Base-by-base conservation (phyloP, 2,888 invertebrate genomes). In the Hermaeophaga mercurialis region DNA sequence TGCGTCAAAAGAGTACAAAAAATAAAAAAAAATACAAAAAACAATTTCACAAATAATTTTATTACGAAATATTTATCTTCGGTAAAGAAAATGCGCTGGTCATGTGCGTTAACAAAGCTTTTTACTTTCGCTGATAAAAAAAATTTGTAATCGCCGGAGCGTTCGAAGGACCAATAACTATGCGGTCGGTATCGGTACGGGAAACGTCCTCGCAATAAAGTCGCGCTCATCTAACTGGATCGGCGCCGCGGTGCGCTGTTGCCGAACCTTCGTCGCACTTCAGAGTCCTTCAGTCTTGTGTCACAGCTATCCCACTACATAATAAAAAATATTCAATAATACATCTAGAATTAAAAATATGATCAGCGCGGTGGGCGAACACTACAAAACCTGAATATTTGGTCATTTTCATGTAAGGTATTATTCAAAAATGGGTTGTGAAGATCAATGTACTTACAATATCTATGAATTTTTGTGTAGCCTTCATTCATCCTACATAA, bases 141-240 rank as follows among this genome's bases (percentile, higher is more conserved):
- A 54, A 39, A 47, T 34, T 49, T 28, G 46, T 7, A 38, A 26
- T 46, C 38, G 15, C 39, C 50, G 50, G 14, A 31, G 33, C 50
- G 41, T 14, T 33, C 11, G 26, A 52, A 52, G 50, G 34, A 52
- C 22, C 43, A 22, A 43, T 36, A 24, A 24, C 50, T 41, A 48
- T 17, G 11, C 41, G 43, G 41, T 47, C 45, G 31, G 43, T 45
- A 52, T 54, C 53, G 34, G 52, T 47, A 45, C 58, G 58, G 49
- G 56, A 56, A 62, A 63, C 66, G 62, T 64, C 67, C 66, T 65
- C 61, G 58, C 67, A 45, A 64, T 59, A 62, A 66, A 62, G 62
- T 65, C 62, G 68, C 67, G 66, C 55, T 63, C 61, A 64, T 65
- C 64, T 65, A 68, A 71, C 70, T 72, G 70, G 69, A 70, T 65